A percentile compares a stretch with the other conserved stretches of the same genome.
Evolutionary conservation across 2,113 vertebrate species (phyloP).

Genomic region (Chunga burmeisteri): DNA sequence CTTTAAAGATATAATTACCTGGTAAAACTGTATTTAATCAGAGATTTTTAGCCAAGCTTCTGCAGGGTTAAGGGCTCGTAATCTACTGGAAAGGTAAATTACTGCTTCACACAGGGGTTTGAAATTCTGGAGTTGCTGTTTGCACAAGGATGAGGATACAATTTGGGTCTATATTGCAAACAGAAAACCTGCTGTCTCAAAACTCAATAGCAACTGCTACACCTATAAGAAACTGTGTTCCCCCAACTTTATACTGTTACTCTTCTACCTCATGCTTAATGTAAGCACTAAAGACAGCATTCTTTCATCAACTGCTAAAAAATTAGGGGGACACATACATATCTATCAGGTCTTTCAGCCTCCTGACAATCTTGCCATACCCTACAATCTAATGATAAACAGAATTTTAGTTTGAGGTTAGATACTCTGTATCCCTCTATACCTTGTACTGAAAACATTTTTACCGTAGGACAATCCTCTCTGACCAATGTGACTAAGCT

Average conservation of each 20-base stretch:
- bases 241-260: neutral
- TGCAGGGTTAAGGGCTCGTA: neutral
- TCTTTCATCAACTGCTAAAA: neutral
- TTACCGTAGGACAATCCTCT: neutral
- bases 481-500: neutral
- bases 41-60: neutral
- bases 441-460: neutral
- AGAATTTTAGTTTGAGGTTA: neutral
- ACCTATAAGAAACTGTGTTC: neutral
- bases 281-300: neutral
- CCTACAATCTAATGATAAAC: neutral
- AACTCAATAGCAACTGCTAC: neutral
- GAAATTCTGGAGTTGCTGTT: neutral
- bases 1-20: neutral
- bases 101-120: neutral
- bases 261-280: neutral
- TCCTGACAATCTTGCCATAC: neutral
- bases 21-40: neutral
- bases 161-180: neutral
- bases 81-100: neutral
- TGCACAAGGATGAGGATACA: neutral
- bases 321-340: neutral
- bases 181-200: neutral
- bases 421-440: neutral
- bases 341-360: neutral